These are phyloP conservation scores for Gorsachius magnificus DNA, from an alignment of 2,797 vertebrate genomes.

Conservation along the genomic window DNA sequence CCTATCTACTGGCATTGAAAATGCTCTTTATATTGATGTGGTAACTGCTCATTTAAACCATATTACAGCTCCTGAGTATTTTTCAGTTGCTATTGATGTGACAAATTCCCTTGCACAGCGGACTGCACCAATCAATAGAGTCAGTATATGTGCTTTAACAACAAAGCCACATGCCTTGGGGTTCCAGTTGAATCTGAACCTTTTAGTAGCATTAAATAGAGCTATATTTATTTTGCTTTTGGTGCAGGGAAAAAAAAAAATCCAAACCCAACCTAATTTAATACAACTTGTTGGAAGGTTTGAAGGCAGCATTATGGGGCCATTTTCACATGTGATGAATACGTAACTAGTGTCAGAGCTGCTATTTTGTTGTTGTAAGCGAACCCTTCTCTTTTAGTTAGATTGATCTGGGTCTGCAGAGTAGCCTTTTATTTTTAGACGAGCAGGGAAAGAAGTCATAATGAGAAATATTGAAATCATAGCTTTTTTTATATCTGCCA, in stretches of 20 bases:
- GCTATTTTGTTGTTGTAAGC: slow-evolving; percentile 58
- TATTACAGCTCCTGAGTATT: slow-evolving; percentile 73
- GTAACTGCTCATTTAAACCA: slow-evolving; percentile 73
- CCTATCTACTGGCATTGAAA: slow-evolving; percentile 48
- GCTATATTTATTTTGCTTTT: slow-evolving; percentile 77
- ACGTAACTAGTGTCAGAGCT: slow-evolving; percentile 60
- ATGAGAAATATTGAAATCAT: slow-evolving; percentile 64
- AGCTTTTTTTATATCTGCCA: slow-evolving; percentile 56
- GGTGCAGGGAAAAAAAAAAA: slow-evolving; percentile 56
- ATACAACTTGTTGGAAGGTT: slow-evolving; percentile 69
- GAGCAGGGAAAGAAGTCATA: slow-evolving; percentile 58
- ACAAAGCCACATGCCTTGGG: slow-evolving; percentile 68
- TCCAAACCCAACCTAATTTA: slow-evolving; percentile 59
- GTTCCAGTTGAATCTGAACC: slow-evolving; percentile 70
- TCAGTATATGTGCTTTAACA: slow-evolving; percentile 65
- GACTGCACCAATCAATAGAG: slow-evolving; percentile 75
- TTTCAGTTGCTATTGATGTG: slow-evolving; percentile 72
- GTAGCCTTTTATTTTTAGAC: slow-evolving; percentile 58
- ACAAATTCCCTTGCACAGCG: slow-evolving; percentile 73
- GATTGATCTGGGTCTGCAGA: slow-evolving; percentile 61
- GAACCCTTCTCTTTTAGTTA: slow-evolving; percentile 59
- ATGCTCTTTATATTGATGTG: slow-evolving; percentile 70
- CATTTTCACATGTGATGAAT: slow-evolving; percentile 54
- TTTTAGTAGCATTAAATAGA: slow-evolving; percentile 77
- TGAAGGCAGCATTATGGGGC: slow-evolving; percentile 65